These are phyloP conservation scores for Cavia porcellus DNA, from an alignment of 2,113 vertebrate species.

Conservation along the genomic window DNA sequence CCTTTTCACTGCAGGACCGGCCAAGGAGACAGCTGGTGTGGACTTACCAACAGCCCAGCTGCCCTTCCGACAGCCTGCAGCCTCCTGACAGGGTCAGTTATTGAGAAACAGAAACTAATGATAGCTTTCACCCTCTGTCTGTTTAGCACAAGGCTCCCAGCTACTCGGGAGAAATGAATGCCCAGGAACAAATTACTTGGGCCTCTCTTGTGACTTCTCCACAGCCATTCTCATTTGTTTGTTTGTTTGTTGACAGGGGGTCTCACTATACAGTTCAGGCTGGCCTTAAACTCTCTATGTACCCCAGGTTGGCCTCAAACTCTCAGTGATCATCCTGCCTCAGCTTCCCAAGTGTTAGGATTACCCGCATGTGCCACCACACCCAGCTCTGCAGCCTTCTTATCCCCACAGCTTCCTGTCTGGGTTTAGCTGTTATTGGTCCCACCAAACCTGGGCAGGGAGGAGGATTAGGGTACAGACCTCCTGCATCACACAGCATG, in stretches of 20 bases:
- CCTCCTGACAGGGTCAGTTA: not conserved
- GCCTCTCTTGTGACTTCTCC: not conserved
- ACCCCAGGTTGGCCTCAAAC: not conserved
- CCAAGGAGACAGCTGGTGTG: constrained; percentile 72
- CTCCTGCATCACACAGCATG: not conserved
- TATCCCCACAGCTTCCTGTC: not conserved
- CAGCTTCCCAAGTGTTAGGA: not conserved
- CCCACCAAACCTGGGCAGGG: not conserved
- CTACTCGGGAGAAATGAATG: not conserved
- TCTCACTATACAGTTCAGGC: not conserved
- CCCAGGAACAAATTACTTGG: not conserved
- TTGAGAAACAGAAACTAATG: constrained; percentile 21
- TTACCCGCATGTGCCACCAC: not conserved
- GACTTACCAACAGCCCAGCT: constrained; percentile 1
- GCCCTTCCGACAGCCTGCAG: not conserved
- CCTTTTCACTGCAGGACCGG: constrained; percentile 51
- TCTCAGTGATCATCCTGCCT: not conserved
- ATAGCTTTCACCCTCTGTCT: not conserved
- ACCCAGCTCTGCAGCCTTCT: not conserved
- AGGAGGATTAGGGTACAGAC: not conserved
- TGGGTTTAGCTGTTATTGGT: not conserved
- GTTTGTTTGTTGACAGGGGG: not conserved
- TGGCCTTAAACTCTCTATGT: not conserved
- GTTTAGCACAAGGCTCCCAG: not conserved
- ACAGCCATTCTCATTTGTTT: not conserved